Conservation (phyloP, 2,113 vertebrate species). For the Cervus canadensis region DNA sequence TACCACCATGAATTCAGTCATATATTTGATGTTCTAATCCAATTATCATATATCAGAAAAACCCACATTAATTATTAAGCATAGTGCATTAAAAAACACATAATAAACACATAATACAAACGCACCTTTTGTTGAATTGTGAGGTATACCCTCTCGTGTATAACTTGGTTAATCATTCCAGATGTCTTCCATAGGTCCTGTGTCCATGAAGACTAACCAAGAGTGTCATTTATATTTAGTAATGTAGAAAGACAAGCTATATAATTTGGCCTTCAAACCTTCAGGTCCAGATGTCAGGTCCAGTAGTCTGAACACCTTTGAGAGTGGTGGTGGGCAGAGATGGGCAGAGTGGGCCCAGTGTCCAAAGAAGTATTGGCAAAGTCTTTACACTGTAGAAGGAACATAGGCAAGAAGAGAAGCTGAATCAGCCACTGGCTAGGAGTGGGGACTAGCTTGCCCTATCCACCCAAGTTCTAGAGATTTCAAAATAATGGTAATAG, state of each 20-base stretch:
- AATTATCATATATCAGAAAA: background rate
- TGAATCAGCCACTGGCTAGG: background rate
- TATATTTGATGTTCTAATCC: background rate
- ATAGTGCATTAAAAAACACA: background rate
- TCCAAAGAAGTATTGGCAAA: no score
- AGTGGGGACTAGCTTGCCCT: background rate
- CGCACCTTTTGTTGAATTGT: background rate
- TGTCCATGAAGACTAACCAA: background rate
- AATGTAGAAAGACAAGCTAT: background rate
- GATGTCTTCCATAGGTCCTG: background rate
- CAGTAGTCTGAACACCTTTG: background rate
- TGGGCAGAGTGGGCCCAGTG: background rate
- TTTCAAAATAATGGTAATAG: background rate
- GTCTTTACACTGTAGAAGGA: fast-evolving
- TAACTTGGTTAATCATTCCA: background rate
- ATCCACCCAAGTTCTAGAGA: background rate
- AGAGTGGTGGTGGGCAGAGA: background rate
- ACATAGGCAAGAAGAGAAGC: background rate
- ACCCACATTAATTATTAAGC: background rate
- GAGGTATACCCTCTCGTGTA: background rate
- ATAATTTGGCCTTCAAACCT: background rate
- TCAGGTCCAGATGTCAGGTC: background rate
- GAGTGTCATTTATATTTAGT: background rate
- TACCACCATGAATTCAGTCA: background rate
- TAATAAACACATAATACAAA: background rate